Evolutionary conservation across 2,797 vertebrate genomes (phyloP), one percentile per base, ranked within the genome.

Genomic region (Capromys pilorides): DNA sequence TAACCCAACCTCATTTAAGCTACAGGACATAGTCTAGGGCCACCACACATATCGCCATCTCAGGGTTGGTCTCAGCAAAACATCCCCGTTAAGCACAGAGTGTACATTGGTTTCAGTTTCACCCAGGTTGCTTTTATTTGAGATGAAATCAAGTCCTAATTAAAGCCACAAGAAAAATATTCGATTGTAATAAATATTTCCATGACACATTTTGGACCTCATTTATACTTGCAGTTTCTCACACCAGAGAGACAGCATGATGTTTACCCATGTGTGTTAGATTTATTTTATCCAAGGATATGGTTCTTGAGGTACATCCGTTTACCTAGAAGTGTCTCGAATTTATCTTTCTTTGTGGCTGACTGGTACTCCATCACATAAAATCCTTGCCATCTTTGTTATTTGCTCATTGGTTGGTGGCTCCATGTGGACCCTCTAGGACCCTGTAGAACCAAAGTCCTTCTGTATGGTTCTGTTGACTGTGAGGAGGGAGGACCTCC

Each of bases 401-500:
- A 67, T 67, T 33, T 31, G 16, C n/a, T n/a, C 64, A 67, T n/a
- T 67, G 31, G 31, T n/a, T 33, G 31, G 16, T 67, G 96, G 36
- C 64, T 89, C 3, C 71, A 80, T 2, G 0, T 39, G 4, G 88
- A 75, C 91, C 28, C 8, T 26, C 86, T 51, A 95, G 4, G 88
- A 75, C 91, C 28, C 8, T 26, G 84, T 45, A 95, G 66, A 49
- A 88, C 28, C 94, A 2, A 77, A 26, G 12, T 71, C 92, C 96
- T 96, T 89, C 94, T 95, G 97, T 97, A 86, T 94, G 95, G 92
- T 95, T 93, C 61, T 93, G 82, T 6, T 45, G 94, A 97, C 84
- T 39, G 79, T 66, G 96, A 33, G n/a, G 66, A n/a, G 8, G 6
- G 33, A 95, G 79, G 79, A 92, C 95, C 97, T n/a, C n/a, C n/a